Percentiles rank a stretch among this genome's conserved stretches.
Conservation (phyloP, 1,140 invertebrate species). For the Papilio glaucus region DNA sequence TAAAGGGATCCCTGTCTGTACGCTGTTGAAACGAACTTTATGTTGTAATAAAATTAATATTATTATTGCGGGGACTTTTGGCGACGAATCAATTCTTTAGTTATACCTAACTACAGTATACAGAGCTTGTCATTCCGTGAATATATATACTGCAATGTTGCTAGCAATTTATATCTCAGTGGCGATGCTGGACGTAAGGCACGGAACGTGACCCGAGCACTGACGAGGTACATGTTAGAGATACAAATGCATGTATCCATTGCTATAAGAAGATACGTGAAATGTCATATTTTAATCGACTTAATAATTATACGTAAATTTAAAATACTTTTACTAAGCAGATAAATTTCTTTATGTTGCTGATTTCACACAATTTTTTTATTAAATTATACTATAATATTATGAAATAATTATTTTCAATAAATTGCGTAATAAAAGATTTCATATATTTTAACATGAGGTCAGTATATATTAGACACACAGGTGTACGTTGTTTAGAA, state of each 20-base stretch:
- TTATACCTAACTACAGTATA: neutral
- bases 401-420: neutral
- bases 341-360: neutral
- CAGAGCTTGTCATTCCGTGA: neutral
- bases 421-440: too few relatives aligned
- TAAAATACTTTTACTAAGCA: neutral
- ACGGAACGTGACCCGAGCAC: conserved; percentile 52
- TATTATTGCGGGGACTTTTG: neutral
- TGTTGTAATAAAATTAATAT: conserved; percentile 26
- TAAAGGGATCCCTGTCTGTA: conserved; percentile 1
- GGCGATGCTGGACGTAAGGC: conserved; percentile 48
- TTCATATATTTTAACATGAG: neutral
- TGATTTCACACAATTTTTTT: neutral
- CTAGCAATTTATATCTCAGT: conserved; percentile 21
- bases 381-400: too few relatives aligned
- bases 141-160: neutral
- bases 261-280: conserved; percentile 34
- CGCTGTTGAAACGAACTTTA: neutral
- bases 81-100: neutral
- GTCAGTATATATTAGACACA: too few relatives aligned
- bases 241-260: conserved; percentile 40
- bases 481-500: too few relatives aligned
- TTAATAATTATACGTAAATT: neutral
- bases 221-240: conserved; percentile 41
- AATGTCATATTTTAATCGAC: neutral